Evolutionary conservation across 1,140 invertebrate genomes (phyloP), one percentile per base, ranked within the genome.

Genomic region (Caerostris extrusa): DNA sequence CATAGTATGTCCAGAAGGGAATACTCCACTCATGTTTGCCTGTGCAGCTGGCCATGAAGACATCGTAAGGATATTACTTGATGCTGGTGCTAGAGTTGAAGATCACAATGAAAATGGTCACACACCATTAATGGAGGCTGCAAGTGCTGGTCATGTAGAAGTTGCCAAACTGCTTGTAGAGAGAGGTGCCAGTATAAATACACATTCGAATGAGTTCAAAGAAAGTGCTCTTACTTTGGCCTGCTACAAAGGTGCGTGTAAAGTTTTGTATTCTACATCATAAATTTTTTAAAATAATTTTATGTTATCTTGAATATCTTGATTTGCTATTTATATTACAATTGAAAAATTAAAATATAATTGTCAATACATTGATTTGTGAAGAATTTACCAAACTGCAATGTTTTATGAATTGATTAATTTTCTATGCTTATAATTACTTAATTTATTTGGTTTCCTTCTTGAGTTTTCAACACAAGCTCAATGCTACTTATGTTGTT

Each of bases 91-190:
- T 93, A 98, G 99, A 96, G 98, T 99, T 10, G 99, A 99, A 96
- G 98, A 99, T 96, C 98, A 99, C 96, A 99, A 99, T 96, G 99
- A 99, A 96, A 99, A 99, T 96, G 99, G 99, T 14, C 99, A 99
- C 96, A 99, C 99, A 81, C 98, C 99, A 53, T 97, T 99, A 67
- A 99, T 99, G 98, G 99, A 99, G 97, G 99, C 99, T 12, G 99
- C 99, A 58, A 99, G 98, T 94, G 98, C 98, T 12, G 99, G 99
- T 0, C 98, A 99, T 96, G 98, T 99, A 87, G 98, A 97, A 95
- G 98, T 99, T 3, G 98, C 99, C 0, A 98, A 98, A 96, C 98
- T 99, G 95, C 97, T 99, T 34, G 96, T 99, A 19, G 97, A 98
- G 95, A 97, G 98, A 96, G 99, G 99, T 94, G 98, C 99, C 91